These are phyloP conservation scores for Platycheirus rosarum DNA, from an alignment of 2,888 invertebrate genomes.

Conservation along the genomic window DNA sequence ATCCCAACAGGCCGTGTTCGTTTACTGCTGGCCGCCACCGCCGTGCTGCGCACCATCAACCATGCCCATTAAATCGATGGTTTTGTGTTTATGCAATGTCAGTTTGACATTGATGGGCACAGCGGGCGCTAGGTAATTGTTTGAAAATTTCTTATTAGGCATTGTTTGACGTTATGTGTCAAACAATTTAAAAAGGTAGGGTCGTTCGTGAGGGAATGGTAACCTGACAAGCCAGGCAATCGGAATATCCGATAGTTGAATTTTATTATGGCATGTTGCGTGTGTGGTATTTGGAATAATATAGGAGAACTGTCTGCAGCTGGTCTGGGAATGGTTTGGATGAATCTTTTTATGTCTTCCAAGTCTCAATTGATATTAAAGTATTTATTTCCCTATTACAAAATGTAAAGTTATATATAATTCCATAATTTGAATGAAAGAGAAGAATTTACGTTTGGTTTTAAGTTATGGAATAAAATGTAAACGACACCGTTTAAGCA, in stretches of 20 bases:
- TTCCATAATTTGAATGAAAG: too few relatives aligned
- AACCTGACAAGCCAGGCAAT: conserved; percentile 44
- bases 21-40: neutral
- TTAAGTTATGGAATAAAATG: too few relatives aligned
- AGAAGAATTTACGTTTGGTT: too few relatives aligned
- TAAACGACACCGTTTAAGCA: too few relatives aligned
- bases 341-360: too few relatives aligned
- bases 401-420: too few relatives aligned
- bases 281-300: too few relatives aligned
- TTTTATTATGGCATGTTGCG: conserved; percentile 45
- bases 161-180: conserved; percentile 69
- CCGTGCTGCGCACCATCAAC: neutral
- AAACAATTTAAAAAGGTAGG: conserved; percentile 61
- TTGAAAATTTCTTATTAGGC: conserved; percentile 57
- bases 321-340: too few relatives aligned
- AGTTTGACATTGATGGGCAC: conserved; percentile 69
- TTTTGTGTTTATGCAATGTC: conserved; percentile 64
- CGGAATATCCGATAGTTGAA: conserved; percentile 31
- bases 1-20: conserved; percentile 46
- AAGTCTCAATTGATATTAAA: too few relatives aligned
- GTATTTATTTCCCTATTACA: too few relatives aligned
- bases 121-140: conserved; percentile 63
- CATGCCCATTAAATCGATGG: conserved; percentile 38
- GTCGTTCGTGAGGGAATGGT: conserved; percentile 29
- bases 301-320: too few relatives aligned